Base-by-base conservation (phyloP, 1,140 invertebrate species). In the Sinonovacula constricta region DNA sequence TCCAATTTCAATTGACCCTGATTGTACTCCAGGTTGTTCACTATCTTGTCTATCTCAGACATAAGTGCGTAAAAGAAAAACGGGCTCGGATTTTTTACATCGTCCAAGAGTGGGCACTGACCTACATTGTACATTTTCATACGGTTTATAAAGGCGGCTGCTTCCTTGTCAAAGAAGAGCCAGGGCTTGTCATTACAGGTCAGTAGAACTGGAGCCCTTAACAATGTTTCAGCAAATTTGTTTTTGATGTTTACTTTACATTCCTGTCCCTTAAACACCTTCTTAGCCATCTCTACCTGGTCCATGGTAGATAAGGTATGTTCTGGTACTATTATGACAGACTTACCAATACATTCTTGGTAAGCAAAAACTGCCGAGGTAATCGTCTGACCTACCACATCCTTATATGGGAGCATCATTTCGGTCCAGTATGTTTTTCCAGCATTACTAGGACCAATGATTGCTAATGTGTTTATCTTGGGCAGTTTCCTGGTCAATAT, bases 211-310 rank as follows among this genome's bases (percentile, higher is more conserved):
- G 68, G 68, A 24, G 68, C 59, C 10, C 54, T n/a, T 59, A 2
- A 3, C 15, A 71, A 24, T 5, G 14, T 36, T 34, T 12, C 3
- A 2, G 68, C 53, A 4, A 36, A 53, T 45, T 59, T 26, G 24
- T 71, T 71, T 71, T 59, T 71, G 2, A 71, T 28, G 24, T 71
- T 71, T 24, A 60, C 24, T 10, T 12, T 57, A 34, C 33, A 57
- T 1, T 7, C 10, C 18, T 31, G 33, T 3, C 68, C 68, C 34
- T 71, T 34, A 12, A 45, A 26, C 7, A 71, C 36, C 18, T 70
- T 70, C 51, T 70, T 70, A 12, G 34, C 3, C 33, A 57, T 24
- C 59, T 59, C 66, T 2, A 69, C 51, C 22, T 69, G 51, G 5
- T 69, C 66, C 2, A 30, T 26, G 18, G 53, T 71, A 3, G 24